Base-by-base conservation (phyloP, 2,113 vertebrate genomes). In the Fulica atra region DNA sequence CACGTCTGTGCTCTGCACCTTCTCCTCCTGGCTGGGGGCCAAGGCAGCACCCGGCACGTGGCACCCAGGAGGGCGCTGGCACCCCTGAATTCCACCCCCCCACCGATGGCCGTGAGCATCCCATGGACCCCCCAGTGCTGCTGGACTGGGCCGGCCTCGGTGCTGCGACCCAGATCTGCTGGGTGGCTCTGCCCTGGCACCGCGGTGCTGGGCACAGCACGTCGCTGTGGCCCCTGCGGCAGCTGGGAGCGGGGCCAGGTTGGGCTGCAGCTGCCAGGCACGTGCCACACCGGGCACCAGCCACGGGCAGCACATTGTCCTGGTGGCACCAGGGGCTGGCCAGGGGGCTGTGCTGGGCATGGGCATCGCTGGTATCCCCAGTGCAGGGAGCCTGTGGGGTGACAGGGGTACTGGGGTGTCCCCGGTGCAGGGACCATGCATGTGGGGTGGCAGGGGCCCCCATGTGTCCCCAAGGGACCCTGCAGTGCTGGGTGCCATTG, bases 231-330 rank as follows among this genome's bases (percentile, higher is more conserved):
- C 53, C 81, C 88, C 91, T 59, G 90, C 79, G 51, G 95, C 90
- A 65, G 79, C 64, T 18, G 56, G 77, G 85, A 95, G 91, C 6
- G 19, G 56, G 88, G 88, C 93, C 95, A 92, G 64, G 60, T 88
- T 46, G 76, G 50, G 91, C 64, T 15, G 5, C 5, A 44, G 93
- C 73, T 69, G 95, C 93, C 85, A 92, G 88, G 88, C 95, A 95
- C 78, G 93, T 93, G 93, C 69, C 88, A 28, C 24, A 3, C n/a
- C 9, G 56, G 69, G 69, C 81, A 92, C 68, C 76, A 36, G 9
- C 84, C 23, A 8, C 3, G 20, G 80, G 88, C 64, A 56, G 35
- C 21, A 1, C 6, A 8, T 42, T 1, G 1, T 48, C 56, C 21
- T 0, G 5, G 70, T 64, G 83, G 83, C 23, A 2, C 35, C 5